Base-by-base conservation (phyloP, 2,113 vertebrate genomes). In the Chloropsis hardwickii region DNA sequence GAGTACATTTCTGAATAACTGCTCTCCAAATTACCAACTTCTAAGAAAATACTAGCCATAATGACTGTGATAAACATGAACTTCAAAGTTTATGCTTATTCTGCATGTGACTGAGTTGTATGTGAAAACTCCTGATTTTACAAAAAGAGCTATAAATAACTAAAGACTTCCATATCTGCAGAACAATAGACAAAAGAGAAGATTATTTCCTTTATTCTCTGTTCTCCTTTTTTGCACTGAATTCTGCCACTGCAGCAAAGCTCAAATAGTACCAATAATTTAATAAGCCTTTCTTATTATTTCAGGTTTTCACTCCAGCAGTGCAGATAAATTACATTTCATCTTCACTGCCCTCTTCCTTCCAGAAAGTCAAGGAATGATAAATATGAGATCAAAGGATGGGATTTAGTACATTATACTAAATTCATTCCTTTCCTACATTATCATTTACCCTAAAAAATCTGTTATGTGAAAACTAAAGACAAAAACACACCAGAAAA, bases 301-400 rank as follows among this genome's bases (percentile, higher is more conserved):
- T 82, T 66, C 84, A 95, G 50, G 23, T 48, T 91, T 90, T 88
- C 20, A 91, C 48, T 94, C 61, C 89, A 87, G 53, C 64, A 92
- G 66, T 9, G 51, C 62, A 85, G 93, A 95, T 91, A 91, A 91
- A 89, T 50, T 69, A 37, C 72, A 53, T 85, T 89, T 89, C 66
- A 86, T 93, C 57, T 87, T 89, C 57, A 65, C 61, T 77, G 57
- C 40, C 29, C 37, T 88, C 48, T 72, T 91, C 65, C 69, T 87
- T 81, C 37, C 29, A 81, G 28, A 58, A 90, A 88, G 45, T 40
- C 56, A 66, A 70, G 62, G 64, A 90, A 94, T 70, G 14, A 58
- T 53, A 85, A 56, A 61, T 48, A 90, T 31, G 27, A 86, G 81
- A 91, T 93, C 90, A 95, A 95, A 94, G 83, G 31, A 84, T 66